Evolutionary conservation across 2,113 vertebrate species (phyloP).

Genomic region (Tragelaphus buxtoni): DNA sequence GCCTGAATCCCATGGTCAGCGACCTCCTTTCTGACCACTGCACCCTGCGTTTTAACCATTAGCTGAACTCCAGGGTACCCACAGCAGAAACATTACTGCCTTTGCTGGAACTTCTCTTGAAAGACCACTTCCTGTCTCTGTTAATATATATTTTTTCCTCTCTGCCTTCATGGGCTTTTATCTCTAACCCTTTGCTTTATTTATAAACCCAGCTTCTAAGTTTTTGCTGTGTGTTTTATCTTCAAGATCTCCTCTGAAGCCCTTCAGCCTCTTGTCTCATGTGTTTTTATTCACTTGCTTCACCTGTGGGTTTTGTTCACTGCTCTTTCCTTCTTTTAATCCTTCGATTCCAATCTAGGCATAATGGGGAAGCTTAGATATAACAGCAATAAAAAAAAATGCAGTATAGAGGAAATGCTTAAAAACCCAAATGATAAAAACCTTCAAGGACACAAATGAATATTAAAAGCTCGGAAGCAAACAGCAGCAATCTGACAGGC

Average conservation of each 20-base stretch:
- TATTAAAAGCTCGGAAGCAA: not conserved
- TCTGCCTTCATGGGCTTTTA: not conserved
- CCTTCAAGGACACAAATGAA: not conserved
- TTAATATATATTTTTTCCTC: not conserved
- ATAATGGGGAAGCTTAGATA: not conserved
- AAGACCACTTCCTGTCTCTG: slow-evolving; percentile 32
- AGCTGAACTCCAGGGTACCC: not conserved
- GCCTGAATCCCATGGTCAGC: not conserved
- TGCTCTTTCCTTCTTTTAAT: not conserved
- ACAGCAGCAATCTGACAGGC: not conserved
- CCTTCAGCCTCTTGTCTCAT: not conserved
- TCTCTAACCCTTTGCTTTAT: not conserved
- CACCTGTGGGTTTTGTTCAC: not conserved
- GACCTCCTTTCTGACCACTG: not conserved
- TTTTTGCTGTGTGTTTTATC: not conserved
- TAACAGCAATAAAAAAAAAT: not conserved
- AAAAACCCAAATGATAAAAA: not conserved
- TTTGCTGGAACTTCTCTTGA: not conserved
- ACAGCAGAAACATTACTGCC: not conserved
- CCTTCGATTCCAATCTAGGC: not conserved
- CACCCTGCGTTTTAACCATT: not conserved
- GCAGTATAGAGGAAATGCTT: not conserved
- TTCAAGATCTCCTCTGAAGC: not conserved
- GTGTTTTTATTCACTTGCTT: not conserved
- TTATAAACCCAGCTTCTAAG: not conserved